Conservation (phyloP, 2,113 vertebrate genomes). For the Lagopus leucura region DNA sequence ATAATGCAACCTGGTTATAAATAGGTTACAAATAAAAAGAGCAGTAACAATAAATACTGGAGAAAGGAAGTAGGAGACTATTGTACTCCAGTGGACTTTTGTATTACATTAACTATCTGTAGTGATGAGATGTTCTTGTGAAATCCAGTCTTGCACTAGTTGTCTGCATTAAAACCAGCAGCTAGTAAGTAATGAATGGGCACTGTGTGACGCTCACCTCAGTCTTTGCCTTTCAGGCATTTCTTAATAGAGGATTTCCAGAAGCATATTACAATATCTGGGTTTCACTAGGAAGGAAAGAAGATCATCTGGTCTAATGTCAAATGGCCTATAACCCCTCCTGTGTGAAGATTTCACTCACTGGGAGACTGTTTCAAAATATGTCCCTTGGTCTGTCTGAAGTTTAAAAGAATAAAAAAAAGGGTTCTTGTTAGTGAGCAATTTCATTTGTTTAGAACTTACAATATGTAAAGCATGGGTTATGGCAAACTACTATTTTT, state of each 20-base stretch:
- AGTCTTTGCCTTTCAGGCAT: not conserved
- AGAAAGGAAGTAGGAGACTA: not conserved
- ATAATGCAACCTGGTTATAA: not conserved
- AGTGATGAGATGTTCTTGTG: not conserved
- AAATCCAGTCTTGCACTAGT: not conserved
- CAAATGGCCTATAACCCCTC: not conserved
- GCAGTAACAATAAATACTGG: not conserved
- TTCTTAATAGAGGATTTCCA: not conserved
- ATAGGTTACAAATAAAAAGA: not conserved
- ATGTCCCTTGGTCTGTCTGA: not conserved
- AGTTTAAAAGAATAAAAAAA: accelerated
- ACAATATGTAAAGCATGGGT: not conserved
- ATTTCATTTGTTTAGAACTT: not conserved
- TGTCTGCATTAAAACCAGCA: not conserved
- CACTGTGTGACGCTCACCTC: not conserved
- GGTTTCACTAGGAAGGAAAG: not conserved
- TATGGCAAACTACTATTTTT: not conserved
- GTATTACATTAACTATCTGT: not conserved
- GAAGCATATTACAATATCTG: not conserved
- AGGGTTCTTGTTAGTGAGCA: not conserved
- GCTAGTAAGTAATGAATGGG: not conserved
- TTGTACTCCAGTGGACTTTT: not conserved
- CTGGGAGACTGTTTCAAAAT: not conserved
- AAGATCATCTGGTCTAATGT: accelerated
- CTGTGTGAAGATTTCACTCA: not conserved